Evolutionary conservation across 2,888 invertebrate species (phyloP), one percentile per base, ranked within the genome.

Genomic region (Rapana venosa): DNA sequence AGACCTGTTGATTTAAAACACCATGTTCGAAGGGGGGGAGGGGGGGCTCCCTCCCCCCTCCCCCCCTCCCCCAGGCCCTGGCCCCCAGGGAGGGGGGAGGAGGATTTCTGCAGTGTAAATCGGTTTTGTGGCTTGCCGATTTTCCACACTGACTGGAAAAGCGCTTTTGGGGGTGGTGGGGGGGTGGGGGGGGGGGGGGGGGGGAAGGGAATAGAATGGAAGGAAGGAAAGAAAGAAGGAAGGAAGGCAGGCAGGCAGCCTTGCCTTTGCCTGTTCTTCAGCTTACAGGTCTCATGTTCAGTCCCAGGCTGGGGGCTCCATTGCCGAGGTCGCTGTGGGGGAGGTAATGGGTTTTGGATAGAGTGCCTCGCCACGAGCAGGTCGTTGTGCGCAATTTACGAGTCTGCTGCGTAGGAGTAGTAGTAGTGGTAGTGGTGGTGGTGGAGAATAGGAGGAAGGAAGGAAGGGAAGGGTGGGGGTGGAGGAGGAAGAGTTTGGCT

Each of bases 281-380:
- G 81, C 81, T 88, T 88, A 88, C 36, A n/a, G 36, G 79, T 88
- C 83, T 88, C 88, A n/a, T 56, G 61, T 88, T 81, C 79, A n/a
- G 58, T 47, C 61, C 81, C 26, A 26, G 11, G 26, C 81, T 66
- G 58, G 47, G 22, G 26, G 30, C 88, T 84, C 66, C 35, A 13
- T 70, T 84, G 88, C 61, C 47, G 88, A 70, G 88, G 30, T 58
- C 88, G 81, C 84, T 22, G 22, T 61, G 85, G 89, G 84, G 85
- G 85, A 83, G 84, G 74, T 84, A 84, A 88, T 74, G 88, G 61
- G 47, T 61, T 89, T 85, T 89, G 89, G 85, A 89, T 89, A 85
- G 85, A 89, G 89, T 85, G 89, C 32, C 70, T 35, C 30, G 70
- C 61, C 81, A 66, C 74, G 74, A 70, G 84, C 87, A 74, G 47